phyloP scores from a whole-genome alignment of 2,797 vertebrate genomes.

The Sarcoramphus papa region DNA sequence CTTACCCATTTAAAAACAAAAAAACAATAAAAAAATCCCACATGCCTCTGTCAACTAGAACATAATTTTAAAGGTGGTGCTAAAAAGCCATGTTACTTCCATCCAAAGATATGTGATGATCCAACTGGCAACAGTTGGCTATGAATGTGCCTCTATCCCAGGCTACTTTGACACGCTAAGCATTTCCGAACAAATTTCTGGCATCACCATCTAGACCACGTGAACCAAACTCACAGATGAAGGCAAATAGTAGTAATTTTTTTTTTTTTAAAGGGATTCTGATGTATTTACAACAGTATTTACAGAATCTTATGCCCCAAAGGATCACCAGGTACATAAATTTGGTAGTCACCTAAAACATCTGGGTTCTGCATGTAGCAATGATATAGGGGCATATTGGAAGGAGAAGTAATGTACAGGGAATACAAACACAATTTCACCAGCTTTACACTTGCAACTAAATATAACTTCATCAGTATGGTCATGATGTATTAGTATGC shows the following conservation, averaged over 20 bases:
- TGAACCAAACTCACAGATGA: background rate
- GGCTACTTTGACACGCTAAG: background rate
- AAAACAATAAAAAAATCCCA: background rate
- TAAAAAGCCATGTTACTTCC: accelerated
- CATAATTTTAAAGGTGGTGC: background rate
- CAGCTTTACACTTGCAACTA: background rate
- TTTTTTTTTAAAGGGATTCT: background rate
- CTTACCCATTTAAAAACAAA: background rate
- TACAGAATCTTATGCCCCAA: background rate
- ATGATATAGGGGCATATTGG: background rate
- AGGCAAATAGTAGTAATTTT: accelerated
- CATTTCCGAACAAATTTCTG: background rate
- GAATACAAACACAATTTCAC: background rate
- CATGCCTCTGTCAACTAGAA: background rate
- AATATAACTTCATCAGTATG: background rate
- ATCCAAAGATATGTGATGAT: background rate
- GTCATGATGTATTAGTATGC: background rate
- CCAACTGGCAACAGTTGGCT: background rate
- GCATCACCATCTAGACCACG: accelerated
- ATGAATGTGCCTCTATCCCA: background rate
- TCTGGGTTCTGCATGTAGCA: background rate
- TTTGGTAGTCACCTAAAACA: background rate
- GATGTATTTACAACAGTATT: background rate
- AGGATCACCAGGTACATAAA: background rate
- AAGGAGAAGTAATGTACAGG: background rate